Conservation (phyloP, 1,140 invertebrate genomes). For the Tenebrio molitor region DNA sequence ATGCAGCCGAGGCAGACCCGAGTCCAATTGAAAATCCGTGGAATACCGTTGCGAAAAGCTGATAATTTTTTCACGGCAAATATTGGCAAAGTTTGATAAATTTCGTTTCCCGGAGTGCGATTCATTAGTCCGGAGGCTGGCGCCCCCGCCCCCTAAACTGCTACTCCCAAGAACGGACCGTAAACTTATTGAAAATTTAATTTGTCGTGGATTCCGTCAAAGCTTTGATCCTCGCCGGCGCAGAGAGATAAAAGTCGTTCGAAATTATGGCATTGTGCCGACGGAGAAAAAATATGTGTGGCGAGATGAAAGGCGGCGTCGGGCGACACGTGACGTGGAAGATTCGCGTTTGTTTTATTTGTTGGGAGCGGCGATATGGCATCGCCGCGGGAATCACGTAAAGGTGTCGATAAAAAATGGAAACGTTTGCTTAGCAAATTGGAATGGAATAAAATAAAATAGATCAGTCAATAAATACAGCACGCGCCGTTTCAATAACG, state of each 20-base stretch:
- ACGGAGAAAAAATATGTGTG: slow-evolving; percentile 14
- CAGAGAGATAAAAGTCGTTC: slow-evolving; percentile 7
- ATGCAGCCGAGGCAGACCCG: too few species aligned
- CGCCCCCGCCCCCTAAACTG: too few species aligned
- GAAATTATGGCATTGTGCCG: slow-evolving; percentile 9
- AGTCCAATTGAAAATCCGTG: not conserved
- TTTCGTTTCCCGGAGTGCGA: too few species aligned
- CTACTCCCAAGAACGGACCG: not conserved
- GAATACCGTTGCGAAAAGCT: too few species aligned
- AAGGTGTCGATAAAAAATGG: slow-evolving; percentile 2
- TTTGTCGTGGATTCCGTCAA: slow-evolving; percentile 26
- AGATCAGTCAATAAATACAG: slow-evolving; percentile 28
- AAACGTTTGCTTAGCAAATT: slow-evolving; percentile 34
- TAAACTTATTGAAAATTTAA: slow-evolving; percentile 33
- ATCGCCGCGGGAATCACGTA: not conserved
- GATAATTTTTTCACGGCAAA: too few species aligned
- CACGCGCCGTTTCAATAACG: slow-evolving; percentile 34
- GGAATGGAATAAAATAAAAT: slow-evolving; percentile 31
- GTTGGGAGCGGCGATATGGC: not conserved
- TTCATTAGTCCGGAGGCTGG: too few species aligned
- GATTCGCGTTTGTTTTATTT: not conserved
- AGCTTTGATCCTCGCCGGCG: not conserved
- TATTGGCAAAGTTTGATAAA: too few species aligned
- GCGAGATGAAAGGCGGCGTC: not conserved
- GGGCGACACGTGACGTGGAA: not conserved